Evolutionary conservation across 1,140 invertebrate genomes (phyloP).

Genomic region (Drosophila lacertosa): DNA sequence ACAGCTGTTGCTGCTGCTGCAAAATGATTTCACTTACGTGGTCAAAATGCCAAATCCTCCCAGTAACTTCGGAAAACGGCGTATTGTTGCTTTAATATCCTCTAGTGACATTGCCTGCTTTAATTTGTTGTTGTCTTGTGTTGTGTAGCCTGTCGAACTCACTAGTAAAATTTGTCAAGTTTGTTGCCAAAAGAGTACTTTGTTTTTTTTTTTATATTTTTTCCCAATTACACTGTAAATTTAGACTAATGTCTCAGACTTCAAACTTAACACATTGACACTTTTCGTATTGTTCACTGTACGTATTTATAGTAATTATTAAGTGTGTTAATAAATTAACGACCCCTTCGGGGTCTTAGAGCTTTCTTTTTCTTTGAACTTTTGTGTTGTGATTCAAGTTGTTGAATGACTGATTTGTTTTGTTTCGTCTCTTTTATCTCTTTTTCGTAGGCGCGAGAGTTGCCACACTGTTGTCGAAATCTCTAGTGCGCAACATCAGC

Average conservation of each 20-base stretch:
- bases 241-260: slow-evolving; percentile 53
- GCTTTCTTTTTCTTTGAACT: slow-evolving; percentile 41
- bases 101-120: slow-evolving; percentile 72
- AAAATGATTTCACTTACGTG: slow-evolving; percentile 62
- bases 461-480: slow-evolving; percentile 9
- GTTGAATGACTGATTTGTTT: slow-evolving; percentile 62
- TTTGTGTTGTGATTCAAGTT: slow-evolving; percentile 54
- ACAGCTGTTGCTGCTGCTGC: slow-evolving; percentile 9
- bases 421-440: slow-evolving; percentile 43
- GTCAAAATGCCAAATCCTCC: slow-evolving; percentile 76
- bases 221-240: slow-evolving; percentile 54
- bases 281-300: slow-evolving; percentile 6
- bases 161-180: slow-evolving; percentile 42
- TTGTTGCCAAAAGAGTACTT: slow-evolving; percentile 62
- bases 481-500: background rate
- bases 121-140: slow-evolving; percentile 34
- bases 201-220: slow-evolving; percentile 30
- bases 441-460: slow-evolving; percentile 16
- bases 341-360: slow-evolving; percentile 30
- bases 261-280: slow-evolving; percentile 36
- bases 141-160: slow-evolving; percentile 37
- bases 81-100: slow-evolving; percentile 66
- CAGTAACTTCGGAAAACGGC: slow-evolving; percentile 73
- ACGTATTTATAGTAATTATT: slow-evolving; percentile 30
- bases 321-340: slow-evolving; percentile 8